phyloP scores from a whole-genome alignment of 2,113 vertebrate genomes.

The Mormyrus lacerda region DNA sequence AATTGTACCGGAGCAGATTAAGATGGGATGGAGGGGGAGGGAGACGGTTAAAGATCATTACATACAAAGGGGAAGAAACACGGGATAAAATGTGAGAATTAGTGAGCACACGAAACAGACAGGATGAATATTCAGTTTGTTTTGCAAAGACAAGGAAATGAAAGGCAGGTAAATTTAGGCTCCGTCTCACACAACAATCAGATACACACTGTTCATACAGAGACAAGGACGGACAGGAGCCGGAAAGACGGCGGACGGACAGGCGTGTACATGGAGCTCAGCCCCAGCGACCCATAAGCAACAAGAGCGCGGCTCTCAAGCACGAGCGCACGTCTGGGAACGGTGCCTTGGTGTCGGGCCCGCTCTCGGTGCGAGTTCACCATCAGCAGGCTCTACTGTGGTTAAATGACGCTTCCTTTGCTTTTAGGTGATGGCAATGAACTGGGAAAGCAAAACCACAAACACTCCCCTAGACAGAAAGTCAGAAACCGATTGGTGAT shows the following conservation, averaged over 20 bases:
- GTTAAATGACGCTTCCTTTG: not conserved
- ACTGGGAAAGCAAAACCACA: not conserved
- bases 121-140: not conserved
- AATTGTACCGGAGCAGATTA: not conserved
- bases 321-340: not conserved
- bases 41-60: not conserved
- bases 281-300: not conserved
- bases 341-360: not conserved
- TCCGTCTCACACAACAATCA: not conserved
- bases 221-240: not conserved
- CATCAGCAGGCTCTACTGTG: not conserved
- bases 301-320: not conserved
- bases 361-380: not conserved
- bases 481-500: not conserved
- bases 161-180: not conserved
- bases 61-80: constrained; percentile 18
- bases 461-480: not conserved
- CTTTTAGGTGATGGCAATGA: not conserved
- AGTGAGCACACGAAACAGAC: not conserved
- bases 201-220: not conserved
- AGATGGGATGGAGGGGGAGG: not conserved
- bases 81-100: constrained; percentile 11
- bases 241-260: not conserved
- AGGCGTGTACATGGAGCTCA: not conserved
- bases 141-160: not conserved